A percentile compares a stretch with the other conserved stretches of the same genome.
These are phyloP conservation scores for Musca domestica DNA, from an alignment of 1,140 invertebrate genomes.

Conservation along the genomic window DNA sequence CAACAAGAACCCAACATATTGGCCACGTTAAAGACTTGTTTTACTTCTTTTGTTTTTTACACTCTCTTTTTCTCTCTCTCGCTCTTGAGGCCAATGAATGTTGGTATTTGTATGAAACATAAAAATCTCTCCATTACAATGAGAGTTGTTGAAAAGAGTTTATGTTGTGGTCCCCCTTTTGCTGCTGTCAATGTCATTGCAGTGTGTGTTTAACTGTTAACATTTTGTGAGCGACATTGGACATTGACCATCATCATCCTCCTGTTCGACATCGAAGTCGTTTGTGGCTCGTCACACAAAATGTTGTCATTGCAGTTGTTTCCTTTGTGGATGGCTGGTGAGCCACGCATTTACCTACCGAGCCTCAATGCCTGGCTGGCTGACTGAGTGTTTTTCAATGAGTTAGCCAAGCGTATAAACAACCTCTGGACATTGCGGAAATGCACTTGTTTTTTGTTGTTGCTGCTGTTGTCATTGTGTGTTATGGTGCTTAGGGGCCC, in stretches of 20 bases:
- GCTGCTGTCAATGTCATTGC: background rate
- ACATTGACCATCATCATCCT: constrained; percentile 10
- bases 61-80: no score
- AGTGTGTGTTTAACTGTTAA: background rate
- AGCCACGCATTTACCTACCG: no score
- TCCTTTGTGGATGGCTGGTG: background rate
- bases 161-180: background rate
- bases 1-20: background rate
- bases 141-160: no score
- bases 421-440: constrained; percentile 1
- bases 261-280: background rate
- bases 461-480: background rate
- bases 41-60: background rate
- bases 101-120: background rate
- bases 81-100: background rate
- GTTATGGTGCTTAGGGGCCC: background rate
- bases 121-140: no score
- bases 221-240: constrained; percentile 9
- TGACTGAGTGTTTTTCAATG: constrained; percentile 2
- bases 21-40: constrained; percentile 39
- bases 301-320: background rate
- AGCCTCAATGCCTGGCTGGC: no score
- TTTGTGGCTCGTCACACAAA: background rate
- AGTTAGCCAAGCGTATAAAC: constrained; percentile 6
- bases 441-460: constrained; percentile 12